Base-by-base conservation (phyloP, 2,797 vertebrate species). In the Trachops cirrhosus region DNA sequence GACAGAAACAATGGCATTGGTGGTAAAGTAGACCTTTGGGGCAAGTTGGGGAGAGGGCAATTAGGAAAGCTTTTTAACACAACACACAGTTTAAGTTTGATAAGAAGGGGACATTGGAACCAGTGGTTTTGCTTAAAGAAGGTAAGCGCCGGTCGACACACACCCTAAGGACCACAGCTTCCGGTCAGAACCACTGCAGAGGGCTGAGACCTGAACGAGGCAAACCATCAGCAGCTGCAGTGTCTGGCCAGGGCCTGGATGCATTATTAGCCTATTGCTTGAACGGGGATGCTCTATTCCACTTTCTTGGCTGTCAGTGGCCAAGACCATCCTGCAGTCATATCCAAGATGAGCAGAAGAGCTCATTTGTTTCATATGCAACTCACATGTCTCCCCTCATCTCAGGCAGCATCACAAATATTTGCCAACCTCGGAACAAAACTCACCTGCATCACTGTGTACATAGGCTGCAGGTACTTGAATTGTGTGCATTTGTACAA, bases 1-100 rank as follows among this genome's bases (percentile, higher is more conserved):
- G 90, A 75, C 70, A 83, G 87, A 71, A 91, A 91, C 91, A 93
- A 89, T 92, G 70, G 71, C 73, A 46, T 19, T 44, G 32, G n/a
- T 29, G 70, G 68, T 82, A 41, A 80, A 86, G 34, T 14, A 70
- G 67, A 32, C 52, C 57, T 54, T 34, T 54, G 29, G 21, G 46
- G 54, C 26, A 68, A 52, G 16, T 37, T 46, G 64, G 37, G 46
- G 10, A 92, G 29, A 91, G 21, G 26, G 32, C 9, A 85, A 32
- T 52, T 59, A 29, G 52, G 70, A 93, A 75, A 68, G n/a, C 19
- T 86, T 70, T 93, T 70, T 84, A 74, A 68, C 59, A 50, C 71
- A 71, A 90, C 89, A 89, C 57, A 29, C 9, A 80, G 52, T 46
- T 75, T 70, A 57, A 19, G 37, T 62, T 68, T 68, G 86, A 68